Conservation (phyloP, 2,797 vertebrate species). For the Eulemur coronatus region DNA sequence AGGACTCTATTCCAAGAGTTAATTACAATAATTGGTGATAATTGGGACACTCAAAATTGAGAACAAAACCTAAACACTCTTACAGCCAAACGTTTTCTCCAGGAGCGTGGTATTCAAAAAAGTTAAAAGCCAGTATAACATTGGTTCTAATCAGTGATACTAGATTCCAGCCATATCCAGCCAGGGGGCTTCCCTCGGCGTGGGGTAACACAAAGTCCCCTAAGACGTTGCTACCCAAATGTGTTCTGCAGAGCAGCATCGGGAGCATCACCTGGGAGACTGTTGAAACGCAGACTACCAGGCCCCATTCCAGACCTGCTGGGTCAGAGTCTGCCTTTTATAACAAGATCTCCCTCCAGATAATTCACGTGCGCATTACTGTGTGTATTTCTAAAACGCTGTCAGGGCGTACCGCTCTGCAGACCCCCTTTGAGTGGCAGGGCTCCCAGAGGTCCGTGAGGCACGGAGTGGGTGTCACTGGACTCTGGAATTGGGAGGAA, state of each 20-base stretch:
- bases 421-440: background rate
- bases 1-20: background rate
- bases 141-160: background rate
- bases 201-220: background rate
- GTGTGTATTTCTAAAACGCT: background rate
- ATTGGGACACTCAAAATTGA: background rate
- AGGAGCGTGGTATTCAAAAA: background rate
- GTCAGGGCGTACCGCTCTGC: background rate
- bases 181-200: background rate
- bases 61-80: background rate
- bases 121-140: background rate
- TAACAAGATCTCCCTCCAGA: background rate
- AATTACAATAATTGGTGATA: conserved; percentile 13
- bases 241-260: background rate
- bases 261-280: background rate
- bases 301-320: background rate
- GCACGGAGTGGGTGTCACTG: too few relatives aligned
- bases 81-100: background rate
- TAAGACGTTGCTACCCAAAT: background rate
- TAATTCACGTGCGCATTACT: background rate
- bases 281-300: background rate
- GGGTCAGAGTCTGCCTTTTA: background rate
- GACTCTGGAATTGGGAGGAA: background rate
- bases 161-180: background rate
- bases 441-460: background rate